These are phyloP conservation scores for Mimas tiliae DNA, from an alignment of 2,888 invertebrate species.

Conservation along the genomic window DNA sequence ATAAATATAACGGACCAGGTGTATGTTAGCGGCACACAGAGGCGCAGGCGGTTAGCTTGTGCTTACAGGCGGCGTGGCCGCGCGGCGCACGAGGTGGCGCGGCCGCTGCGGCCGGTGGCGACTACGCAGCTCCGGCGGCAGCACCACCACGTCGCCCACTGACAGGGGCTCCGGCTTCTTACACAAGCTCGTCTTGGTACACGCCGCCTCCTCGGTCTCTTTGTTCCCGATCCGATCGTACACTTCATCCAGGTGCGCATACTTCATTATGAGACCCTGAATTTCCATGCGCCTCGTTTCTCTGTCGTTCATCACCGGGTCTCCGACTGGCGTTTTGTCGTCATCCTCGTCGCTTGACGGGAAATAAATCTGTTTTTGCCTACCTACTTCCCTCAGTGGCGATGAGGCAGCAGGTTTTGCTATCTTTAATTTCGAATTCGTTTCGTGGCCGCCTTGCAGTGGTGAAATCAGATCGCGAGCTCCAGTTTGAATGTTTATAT, in stretches of 20 bases:
- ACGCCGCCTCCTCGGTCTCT: slow-evolving; percentile 61
- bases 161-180: slow-evolving; percentile 66
- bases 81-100: slow-evolving; percentile 81
- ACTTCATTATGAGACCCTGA: slow-evolving; percentile 92
- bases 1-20: slow-evolving; percentile 75
- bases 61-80: slow-evolving; percentile 85
- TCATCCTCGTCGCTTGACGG: slow-evolving; percentile 82
- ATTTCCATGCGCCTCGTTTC: slow-evolving; percentile 93
- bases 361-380: slow-evolving; percentile 79
- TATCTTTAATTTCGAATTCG: slow-evolving; percentile 51
- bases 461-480: slow-evolving; percentile 84
- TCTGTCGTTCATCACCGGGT: slow-evolving; percentile 87
- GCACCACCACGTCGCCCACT: slow-evolving; percentile 72
- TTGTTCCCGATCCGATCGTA: slow-evolving; percentile 83
- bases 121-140: slow-evolving; percentile 76
- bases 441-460: slow-evolving; percentile 67
- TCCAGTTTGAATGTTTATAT: slow-evolving; percentile 75
- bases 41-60: slow-evolving; percentile 71
- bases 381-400: slow-evolving; percentile 65
- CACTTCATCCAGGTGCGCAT: slow-evolving; percentile 90
- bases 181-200: slow-evolving; percentile 46
- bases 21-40: slow-evolving; percentile 79
- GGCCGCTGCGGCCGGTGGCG: slow-evolving; percentile 72
- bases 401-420: slow-evolving; percentile 72
- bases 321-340: slow-evolving; percentile 81